phyloP scores from a whole-genome alignment of 2,113 vertebrate species.

The Sylvilagus bachmani region DNA sequence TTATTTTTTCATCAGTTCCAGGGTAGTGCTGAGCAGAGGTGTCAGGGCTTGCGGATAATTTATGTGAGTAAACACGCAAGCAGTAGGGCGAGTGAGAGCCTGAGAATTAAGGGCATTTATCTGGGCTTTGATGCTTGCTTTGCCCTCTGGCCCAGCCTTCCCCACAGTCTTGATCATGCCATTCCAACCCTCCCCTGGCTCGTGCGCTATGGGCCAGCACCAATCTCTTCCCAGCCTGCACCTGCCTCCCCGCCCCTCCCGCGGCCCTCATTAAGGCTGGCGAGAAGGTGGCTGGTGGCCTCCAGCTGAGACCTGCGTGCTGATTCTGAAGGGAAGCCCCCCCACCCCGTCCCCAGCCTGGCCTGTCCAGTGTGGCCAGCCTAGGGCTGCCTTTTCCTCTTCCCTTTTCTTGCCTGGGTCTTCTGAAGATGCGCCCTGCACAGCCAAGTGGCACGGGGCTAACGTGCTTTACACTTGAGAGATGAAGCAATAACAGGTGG shows the following conservation, averaged over 20 bases:
- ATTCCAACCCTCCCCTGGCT: conserved; percentile 79
- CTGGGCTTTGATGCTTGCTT: conserved; percentile 70
- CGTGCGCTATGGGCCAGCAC: neutral
- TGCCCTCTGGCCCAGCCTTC: conserved; percentile 77
- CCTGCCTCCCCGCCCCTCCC: conserved; percentile 49
- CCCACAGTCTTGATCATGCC: conserved; percentile 53
- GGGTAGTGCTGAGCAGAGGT: conserved; percentile 74
- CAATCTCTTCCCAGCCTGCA: conserved; percentile 25
- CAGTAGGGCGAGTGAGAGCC: conserved; percentile 67
- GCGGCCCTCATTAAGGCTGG: conserved; percentile 69
- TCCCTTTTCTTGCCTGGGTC: conserved; percentile 48
- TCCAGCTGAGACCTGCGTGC: conserved; percentile 74
- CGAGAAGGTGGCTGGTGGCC: neutral
- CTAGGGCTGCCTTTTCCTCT: conserved; percentile 51
- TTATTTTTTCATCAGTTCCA: conserved; percentile 79
- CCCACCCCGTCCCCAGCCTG: neutral
- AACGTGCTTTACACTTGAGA: conserved; percentile 84
- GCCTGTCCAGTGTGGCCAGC: neutral
- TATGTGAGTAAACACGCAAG: conserved; percentile 84
- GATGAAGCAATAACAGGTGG: conserved; percentile 89
- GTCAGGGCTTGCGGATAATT: conserved; percentile 79
- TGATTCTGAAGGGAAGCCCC: conserved; percentile 71
- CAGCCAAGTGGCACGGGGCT: conserved; percentile 71
- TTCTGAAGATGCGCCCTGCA: conserved; percentile 69
- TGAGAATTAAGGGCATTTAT: conserved; percentile 85